Evolutionary conservation across 1,140 invertebrate species (phyloP).

Genomic region (Gyrodactylus salaris): DNA sequence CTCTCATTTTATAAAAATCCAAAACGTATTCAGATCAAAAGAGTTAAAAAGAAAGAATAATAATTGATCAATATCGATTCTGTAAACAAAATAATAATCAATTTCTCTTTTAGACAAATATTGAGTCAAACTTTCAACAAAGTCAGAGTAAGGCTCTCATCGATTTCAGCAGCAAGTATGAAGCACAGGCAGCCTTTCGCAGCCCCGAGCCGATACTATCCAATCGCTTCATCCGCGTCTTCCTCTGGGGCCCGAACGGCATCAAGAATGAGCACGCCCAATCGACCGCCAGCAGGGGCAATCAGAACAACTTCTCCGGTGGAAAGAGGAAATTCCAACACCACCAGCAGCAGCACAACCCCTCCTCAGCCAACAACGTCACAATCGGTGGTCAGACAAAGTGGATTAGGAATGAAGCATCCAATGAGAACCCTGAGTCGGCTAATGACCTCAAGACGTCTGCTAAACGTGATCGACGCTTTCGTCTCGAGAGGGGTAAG

Average conservation of each 20-base stretch:
- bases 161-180: background rate
- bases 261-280: background rate
- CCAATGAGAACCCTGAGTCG: background rate
- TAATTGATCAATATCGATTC: too few species aligned
- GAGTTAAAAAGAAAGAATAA: too few species aligned
- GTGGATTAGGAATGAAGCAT: background rate
- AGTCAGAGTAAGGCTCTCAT: background rate
- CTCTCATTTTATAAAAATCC: too few species aligned
- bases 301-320: background rate
- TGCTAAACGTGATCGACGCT: background rate
- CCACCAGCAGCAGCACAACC: background rate
- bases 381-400: background rate
- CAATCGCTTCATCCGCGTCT: conserved; percentile 1
- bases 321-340: background rate
- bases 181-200: background rate
- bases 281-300: background rate
- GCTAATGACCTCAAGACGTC: background rate
- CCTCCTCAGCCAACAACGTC: background rate
- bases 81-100: too few species aligned
- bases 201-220: background rate
- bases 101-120: background rate
- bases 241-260: background rate
- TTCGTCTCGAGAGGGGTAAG: background rate
- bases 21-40: too few species aligned
- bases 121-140: background rate